Percentiles rank a stretch among this genome's conserved stretches.
phyloP scores from a whole-genome alignment of 2,113 vertebrate species.

The Eretmochelys imbricata region DNA sequence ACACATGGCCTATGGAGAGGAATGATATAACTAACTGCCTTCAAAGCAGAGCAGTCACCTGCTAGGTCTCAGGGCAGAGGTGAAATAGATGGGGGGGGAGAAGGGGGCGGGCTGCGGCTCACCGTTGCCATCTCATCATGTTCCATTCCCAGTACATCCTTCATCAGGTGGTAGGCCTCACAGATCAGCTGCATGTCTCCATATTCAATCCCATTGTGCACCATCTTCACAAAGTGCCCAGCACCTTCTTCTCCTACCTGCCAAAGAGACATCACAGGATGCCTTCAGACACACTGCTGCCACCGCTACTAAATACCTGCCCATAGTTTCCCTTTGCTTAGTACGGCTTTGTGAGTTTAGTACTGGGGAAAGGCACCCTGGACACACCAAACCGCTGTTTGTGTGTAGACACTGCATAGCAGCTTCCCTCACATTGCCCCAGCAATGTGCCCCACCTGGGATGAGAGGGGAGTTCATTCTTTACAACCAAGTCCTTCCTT shows the following conservation, averaged over 20 bases:
- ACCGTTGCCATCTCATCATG: constrained; percentile 94
- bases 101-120: not conserved
- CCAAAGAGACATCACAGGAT: not conserved
- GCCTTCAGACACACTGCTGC: not conserved
- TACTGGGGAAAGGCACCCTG: not conserved
- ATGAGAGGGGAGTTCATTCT: no score
- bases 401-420: not conserved
- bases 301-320: not conserved
- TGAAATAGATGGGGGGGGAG: no score
- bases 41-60: not conserved
- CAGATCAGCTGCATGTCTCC: constrained; percentile 99
- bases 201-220: constrained; percentile 99
- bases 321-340: not conserved
- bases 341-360: not conserved
- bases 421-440: not conserved
- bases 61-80: not conserved
- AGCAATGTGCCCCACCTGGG: not conserved
- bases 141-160: constrained; percentile 90
- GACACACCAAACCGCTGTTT: not conserved
- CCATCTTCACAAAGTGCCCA: constrained; percentile 99
- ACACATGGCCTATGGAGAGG: no score
- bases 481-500: not conserved
- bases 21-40: not conserved
- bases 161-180: constrained; percentile 98
- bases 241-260: constrained; percentile 97